Conservation (phyloP, 1,140 invertebrate species). For the Vanessa tameamea region DNA sequence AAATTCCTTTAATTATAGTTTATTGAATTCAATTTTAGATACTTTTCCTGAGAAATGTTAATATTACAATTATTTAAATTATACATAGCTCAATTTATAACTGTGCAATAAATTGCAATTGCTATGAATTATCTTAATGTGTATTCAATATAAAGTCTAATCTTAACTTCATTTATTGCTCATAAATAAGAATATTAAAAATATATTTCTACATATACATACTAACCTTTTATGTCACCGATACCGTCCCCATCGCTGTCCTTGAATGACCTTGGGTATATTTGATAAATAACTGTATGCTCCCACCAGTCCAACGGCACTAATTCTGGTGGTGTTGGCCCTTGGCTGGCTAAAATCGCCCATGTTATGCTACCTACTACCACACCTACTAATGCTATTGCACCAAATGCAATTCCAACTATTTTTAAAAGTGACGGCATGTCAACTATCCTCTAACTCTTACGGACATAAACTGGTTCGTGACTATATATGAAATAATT, state of each 20-base stretch:
- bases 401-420: neutral
- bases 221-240: slow-evolving; percentile 86
- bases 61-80: too few relatives aligned
- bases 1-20: too few relatives aligned
- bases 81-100: too few relatives aligned
- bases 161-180: neutral
- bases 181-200: slow-evolving; percentile 36
- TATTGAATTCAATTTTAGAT: too few relatives aligned
- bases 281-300: slow-evolving; percentile 87
- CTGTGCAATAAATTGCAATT: too few relatives aligned
- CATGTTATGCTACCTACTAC: neutral
- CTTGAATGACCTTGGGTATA: slow-evolving; percentile 89
- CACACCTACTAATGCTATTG: neutral
- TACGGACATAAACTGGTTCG: neutral
- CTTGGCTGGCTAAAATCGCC: neutral
- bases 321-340: slow-evolving; percentile 50
- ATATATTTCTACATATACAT: too few relatives aligned
- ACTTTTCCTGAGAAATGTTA: too few relatives aligned
- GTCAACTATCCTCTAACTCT: neutral
- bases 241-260: slow-evolving; percentile 89
- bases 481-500: too few relatives aligned
- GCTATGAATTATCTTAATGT: too few relatives aligned
- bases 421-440: neutral
- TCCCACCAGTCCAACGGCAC: slow-evolving; percentile 85
- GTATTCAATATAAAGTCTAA: too few relatives aligned